Percentiles rank a stretch among this genome's conserved stretches.
phyloP scores from a whole-genome alignment of 2,113 vertebrate species.

The Bagarius yarrelli region DNA sequence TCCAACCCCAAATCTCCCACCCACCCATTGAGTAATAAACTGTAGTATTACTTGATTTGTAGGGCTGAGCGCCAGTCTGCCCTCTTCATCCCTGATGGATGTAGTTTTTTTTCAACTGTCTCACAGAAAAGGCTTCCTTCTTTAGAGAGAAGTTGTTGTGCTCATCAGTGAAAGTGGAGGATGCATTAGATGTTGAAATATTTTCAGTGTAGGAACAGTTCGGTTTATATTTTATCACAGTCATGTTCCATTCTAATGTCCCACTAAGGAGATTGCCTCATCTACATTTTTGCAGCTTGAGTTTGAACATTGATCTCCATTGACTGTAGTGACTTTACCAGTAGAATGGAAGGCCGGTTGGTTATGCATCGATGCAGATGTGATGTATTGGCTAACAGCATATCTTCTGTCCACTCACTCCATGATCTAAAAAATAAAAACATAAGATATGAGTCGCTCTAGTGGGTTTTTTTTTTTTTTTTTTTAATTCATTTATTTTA shows the following conservation, averaged over 20 bases:
- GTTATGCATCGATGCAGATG: conserved; percentile 21
- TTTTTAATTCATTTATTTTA: not conserved
- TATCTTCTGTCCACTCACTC: conserved; percentile 39
- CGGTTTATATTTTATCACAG: conserved; percentile 9
- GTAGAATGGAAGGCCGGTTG: not conserved
- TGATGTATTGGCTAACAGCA: conserved; percentile 33
- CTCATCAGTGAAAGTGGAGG: conserved; percentile 14
- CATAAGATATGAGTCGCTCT: not conserved
- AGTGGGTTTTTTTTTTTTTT: not conserved
- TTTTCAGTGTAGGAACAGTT: conserved; percentile 44
- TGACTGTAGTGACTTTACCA: not conserved
- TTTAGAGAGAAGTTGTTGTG: conserved; percentile 29
- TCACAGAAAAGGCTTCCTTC: conserved; percentile 4
- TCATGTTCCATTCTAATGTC: conserved; percentile 24
- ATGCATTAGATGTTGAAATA: conserved; percentile 41
- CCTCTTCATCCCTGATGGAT: not conserved
- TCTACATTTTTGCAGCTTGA: conserved; percentile 17
- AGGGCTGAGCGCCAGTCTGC: conserved; percentile 6
- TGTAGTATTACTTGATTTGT: conserved; percentile 57
- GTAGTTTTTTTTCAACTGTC: not conserved
- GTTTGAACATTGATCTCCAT: not conserved
- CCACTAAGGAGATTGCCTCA: not conserved
- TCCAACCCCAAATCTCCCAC: conserved; percentile 46
- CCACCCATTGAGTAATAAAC: conserved; percentile 62
- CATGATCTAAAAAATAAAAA: conserved; percentile 32